phyloP scores from a whole-genome alignment of 2,888 invertebrate species.

The Selenia dentaria region DNA sequence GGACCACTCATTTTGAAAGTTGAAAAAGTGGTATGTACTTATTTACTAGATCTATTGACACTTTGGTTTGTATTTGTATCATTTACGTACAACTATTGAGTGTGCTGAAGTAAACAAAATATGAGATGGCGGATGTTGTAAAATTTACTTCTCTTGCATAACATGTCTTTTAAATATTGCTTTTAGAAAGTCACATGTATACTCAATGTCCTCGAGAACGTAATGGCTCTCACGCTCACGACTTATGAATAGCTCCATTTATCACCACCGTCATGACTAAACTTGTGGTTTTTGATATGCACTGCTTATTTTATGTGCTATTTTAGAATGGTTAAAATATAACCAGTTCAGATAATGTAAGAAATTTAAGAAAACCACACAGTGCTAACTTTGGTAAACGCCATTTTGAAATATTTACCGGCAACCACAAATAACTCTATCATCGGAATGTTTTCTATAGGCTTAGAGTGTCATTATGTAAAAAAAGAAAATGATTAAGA shows the following conservation, averaged over 20 bases:
- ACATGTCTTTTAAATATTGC: slow-evolving; percentile 14
- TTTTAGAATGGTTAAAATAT: slow-evolving; percentile 2
- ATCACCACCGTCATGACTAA: slow-evolving; percentile 6
- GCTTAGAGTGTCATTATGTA: not conserved
- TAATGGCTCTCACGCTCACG: slow-evolving; percentile 1
- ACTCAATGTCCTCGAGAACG: slow-evolving; percentile 20
- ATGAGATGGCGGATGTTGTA: too few species aligned
- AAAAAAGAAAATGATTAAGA: not conserved
- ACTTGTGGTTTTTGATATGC: slow-evolving; percentile 13
- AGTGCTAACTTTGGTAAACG: not conserved
- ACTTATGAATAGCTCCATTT: slow-evolving; percentile 2
- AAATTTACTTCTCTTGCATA: slow-evolving; percentile 19
- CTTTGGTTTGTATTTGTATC: too few species aligned
- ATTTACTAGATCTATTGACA: too few species aligned
- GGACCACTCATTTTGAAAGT: slow-evolving; percentile 92
- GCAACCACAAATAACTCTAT: slow-evolving; percentile 1
- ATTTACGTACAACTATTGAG: too few species aligned
- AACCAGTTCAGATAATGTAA: not conserved
- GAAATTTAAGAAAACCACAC: slow-evolving; percentile 9
- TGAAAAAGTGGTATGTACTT: slow-evolving; percentile 87
- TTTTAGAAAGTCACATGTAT: slow-evolving; percentile 27
- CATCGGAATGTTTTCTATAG: not conserved
- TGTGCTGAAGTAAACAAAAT: too few species aligned
- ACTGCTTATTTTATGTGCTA: slow-evolving; percentile 11
- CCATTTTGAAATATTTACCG: slow-evolving; percentile 1